Conservation (phyloP, 1,140 invertebrate genomes). For the Drosophila mayri region DNA sequence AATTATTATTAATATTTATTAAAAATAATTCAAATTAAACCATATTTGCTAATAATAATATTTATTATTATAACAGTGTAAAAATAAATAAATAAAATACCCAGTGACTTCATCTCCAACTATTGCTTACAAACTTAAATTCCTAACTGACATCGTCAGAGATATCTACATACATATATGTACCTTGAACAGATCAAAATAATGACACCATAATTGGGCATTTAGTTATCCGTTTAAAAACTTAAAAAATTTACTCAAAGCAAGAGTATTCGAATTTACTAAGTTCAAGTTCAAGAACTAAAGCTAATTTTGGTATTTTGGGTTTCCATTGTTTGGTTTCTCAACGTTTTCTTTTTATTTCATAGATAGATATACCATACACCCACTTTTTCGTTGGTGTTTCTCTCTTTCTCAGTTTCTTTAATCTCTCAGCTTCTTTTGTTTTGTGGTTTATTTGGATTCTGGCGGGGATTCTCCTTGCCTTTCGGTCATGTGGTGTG, state of each 20-base stretch:
- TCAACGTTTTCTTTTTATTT: slow-evolving; percentile 9
- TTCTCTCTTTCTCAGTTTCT: neutral
- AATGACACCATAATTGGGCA: slow-evolving; percentile 10
- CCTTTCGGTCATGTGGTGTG: slow-evolving; percentile 34
- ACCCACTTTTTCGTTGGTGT: slow-evolving; percentile 10
- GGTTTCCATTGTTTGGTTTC: slow-evolving; percentile 1
- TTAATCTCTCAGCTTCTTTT: neutral
- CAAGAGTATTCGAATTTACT: slow-evolving; percentile 6
- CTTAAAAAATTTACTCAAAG: neutral
- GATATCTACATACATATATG: neutral
- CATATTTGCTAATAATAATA: too few species aligned
- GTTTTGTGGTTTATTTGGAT: slow-evolving; percentile 31
- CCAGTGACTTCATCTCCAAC: neutral
- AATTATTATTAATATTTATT: too few species aligned
- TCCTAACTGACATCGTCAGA: neutral
- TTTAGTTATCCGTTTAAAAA: neutral
- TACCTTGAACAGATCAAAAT: neutral
- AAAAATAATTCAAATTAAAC: too few species aligned
- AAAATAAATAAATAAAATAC: too few species aligned
- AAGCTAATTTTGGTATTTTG: slow-evolving; percentile 40
- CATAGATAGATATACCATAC: neutral
- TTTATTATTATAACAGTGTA: too few species aligned
- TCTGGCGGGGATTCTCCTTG: slow-evolving; percentile 3
- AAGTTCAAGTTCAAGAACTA: slow-evolving; percentile 70
- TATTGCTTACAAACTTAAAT: slow-evolving; percentile 5